Evolutionary conservation across 2,113 vertebrate genomes (phyloP).

Genomic region (Thalassarche chlororhynchos): DNA sequence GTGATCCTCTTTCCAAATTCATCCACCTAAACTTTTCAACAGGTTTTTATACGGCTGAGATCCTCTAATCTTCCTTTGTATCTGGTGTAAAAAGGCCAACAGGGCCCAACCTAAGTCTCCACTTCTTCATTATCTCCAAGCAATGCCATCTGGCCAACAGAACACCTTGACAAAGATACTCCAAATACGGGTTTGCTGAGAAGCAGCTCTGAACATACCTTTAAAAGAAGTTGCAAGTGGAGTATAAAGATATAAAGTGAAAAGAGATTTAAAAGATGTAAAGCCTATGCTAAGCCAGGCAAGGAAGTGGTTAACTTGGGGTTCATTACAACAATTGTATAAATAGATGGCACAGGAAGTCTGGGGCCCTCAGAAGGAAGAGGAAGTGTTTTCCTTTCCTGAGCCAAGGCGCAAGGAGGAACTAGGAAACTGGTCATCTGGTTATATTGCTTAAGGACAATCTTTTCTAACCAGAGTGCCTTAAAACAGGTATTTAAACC

Average conservation of each 20-base stretch:
- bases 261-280: background rate
- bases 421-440: slow-evolving; percentile 57
- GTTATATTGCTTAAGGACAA: slow-evolving; percentile 7
- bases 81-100: background rate
- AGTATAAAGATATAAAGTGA: background rate
- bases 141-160: background rate
- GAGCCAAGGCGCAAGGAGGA: slow-evolving; percentile 50
- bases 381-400: slow-evolving; percentile 61
- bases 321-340: slow-evolving; percentile 46
- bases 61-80: background rate
- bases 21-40: background rate
- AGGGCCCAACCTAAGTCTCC: background rate
- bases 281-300: background rate
- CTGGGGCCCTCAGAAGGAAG: slow-evolving; percentile 57
- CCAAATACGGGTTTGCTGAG: rapidly evolving
- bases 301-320: slow-evolving; percentile 46
- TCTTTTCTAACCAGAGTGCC: background rate
- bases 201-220: background rate
- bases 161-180: background rate
- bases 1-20: background rate
- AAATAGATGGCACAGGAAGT: slow-evolving; percentile 69
- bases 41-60: background rate
- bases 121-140: background rate
- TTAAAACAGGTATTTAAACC: background rate
- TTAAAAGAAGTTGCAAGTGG: background rate